Base-by-base conservation (phyloP, 2,113 vertebrate species). In the Gambusia affinis region DNA sequence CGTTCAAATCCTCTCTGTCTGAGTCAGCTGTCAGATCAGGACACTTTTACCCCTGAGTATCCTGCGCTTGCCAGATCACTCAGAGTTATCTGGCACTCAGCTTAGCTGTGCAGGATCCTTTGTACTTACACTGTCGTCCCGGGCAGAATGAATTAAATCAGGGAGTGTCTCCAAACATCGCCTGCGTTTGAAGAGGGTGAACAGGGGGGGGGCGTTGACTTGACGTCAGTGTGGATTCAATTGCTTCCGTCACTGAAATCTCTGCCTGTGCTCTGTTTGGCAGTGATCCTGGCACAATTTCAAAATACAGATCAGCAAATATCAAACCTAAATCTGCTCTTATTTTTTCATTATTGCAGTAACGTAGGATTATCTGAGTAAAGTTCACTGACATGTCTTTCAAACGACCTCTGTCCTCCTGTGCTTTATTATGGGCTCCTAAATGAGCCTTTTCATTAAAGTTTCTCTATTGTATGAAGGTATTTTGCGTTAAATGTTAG, bases 191-290 rank as follows among this genome's bases (percentile, higher is more conserved):
- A n/a, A 24, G 39, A 42, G 39, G 28, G 63, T 72, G 64, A 37
- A 37, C 35, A 2, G 65, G 22, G 67, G 12, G 12, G 39, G 80
- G 78, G 51, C 88, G 85, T 19, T n/a, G 75, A 74, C 70, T 80
- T 92, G 86, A 92, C 81, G 80, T 93, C 87, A 84, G 76, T 5
- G 44, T 86, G 89, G 73, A 74, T 92, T 85, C 87, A 70, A 81
- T 80, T 77, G 82, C 78, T 82, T 75, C 85, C 75, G 68, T 65
- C 83, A 70, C 51, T 73, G 68, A 82, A 73, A 29, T 87, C 67
- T 80, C 39, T 70, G 57, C 61, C 64, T 83, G 62, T 75, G 66
- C 72, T 77, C 70, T 42, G 42, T 80, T 83, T 54, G 69, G 69
- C 60, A 57, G 64, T 31, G 51, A 69, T 68, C 82, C 83, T 84